Evolutionary conservation across 2,113 vertebrate species (phyloP), one percentile per base, ranked within the genome.

Genomic region (Centrocercus urophasianus): DNA sequence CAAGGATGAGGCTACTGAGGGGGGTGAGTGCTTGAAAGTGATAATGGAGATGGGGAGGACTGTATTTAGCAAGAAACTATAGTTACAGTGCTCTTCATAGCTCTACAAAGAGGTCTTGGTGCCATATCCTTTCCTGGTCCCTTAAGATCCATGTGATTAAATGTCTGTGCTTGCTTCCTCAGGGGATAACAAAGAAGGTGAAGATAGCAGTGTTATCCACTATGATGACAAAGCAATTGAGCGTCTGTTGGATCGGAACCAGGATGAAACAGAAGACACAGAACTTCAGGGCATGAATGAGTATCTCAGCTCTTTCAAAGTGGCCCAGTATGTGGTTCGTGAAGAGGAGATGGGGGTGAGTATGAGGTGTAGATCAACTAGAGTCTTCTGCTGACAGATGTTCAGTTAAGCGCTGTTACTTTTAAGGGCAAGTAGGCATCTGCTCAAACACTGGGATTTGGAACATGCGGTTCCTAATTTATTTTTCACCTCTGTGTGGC

Each of bases 221-320:
- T 99, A 99, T 10, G 99, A 99, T 56, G 99, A 99, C 91, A 98
- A 98, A 59, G 99, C 99, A 90, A 99, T 99, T 71, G 98, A 99
- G 59, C 98, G 99, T 25, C 96, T 99, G 10, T 91, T 99, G 73
- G 99, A 99, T 97, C 97, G 99, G 47, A 99, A 99, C 97, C 99
- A 99, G 97, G 98, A 99, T 75, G 99, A 98, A 95, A 99, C 98
- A 0, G 99, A 99, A 36, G 99, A 99, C 95, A 99, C 99, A 3
- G 99, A 99, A 97, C 96, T 99, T 60, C 99, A 99, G 97, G 99
- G 99, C 97, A 99, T 99, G 99, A 99, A 99, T 74, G 99, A 99
- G 50, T 99, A 99, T 97, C 98, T 99, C 94, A 99, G 99, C 95
- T 99, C 99, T 36, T 99, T 99, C 93, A 99, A 99, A 93, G 99